Conservation (phyloP, 2,797 vertebrate species). For the Phrynocephalus vlangalii region DNA sequence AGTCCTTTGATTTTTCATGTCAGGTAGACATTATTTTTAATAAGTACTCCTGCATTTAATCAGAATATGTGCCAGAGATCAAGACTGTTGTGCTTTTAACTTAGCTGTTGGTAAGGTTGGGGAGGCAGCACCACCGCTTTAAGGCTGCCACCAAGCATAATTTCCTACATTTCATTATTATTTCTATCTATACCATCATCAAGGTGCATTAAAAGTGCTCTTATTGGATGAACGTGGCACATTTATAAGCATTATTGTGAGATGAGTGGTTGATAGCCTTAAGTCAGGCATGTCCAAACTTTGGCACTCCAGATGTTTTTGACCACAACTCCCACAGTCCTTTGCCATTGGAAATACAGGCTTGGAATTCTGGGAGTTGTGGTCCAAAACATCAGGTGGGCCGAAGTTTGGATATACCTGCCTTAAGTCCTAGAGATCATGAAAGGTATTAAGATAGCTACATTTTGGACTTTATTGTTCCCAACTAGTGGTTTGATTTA, state of each 20-base stretch:
- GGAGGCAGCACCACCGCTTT: not conserved
- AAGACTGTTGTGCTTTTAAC: no score
- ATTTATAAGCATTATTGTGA: not conserved
- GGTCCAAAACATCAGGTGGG: no score
- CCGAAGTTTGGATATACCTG: not conserved
- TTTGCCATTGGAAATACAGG: no score
- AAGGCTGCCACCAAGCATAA: not conserved
- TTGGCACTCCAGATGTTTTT: no score
- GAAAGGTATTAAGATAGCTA: not conserved
- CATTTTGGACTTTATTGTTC: not conserved
- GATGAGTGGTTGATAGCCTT: not conserved
- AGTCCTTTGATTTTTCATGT: not conserved
- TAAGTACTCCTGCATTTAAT: no score
- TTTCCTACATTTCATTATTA: not conserved
- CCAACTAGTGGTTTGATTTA: not conserved
- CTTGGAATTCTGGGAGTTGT: no score
- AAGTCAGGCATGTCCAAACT: no score
- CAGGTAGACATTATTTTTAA: not conserved
- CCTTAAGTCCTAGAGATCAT: not conserved
- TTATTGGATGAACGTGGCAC: not conserved
- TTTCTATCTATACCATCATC: not conserved
- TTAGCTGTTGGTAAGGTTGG: no score
- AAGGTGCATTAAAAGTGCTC: not conserved
- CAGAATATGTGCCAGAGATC: no score
- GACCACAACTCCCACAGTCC: no score